Evolutionary conservation across 2,113 vertebrate species (phyloP), one percentile per base, ranked within the genome.

Genomic region (Cyprinodon tularosa): DNA sequence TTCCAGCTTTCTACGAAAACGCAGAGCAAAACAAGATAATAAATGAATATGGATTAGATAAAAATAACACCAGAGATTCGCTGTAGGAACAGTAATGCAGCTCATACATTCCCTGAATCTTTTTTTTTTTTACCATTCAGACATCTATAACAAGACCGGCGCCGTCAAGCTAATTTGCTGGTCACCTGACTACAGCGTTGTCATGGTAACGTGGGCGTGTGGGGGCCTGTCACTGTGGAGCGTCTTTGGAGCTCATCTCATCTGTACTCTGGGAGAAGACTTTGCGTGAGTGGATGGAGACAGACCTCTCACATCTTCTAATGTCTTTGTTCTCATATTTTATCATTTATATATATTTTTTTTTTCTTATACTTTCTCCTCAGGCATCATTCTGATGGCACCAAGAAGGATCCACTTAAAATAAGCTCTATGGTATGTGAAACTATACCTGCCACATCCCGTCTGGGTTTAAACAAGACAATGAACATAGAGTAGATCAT

Each of bases 141-240:
- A 99, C 93, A 96, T 97, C 81, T 99, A 97, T 91, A 99, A 99
- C 89, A 99, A 98, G 94, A 99, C 98, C 0, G 98, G 98, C 74
- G 93, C 97, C 7, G 98, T 99, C 87, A 98, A 96, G 86, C 82
- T 98, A 78, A 96, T 99, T 88, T 93, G 91, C 80, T 99, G 98
- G 98, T 98, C 97, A 78, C 98, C 98, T 74, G 98, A 99, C 93
- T 98, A 94, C 83, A 98, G 97, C 66, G 98, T 97, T 81, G 95
- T 93, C 81, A 97, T 97, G 94, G 97, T 99, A 84, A 99, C 97
- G 0, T 99, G 98, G 98, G 96, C 97, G 72, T 95, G 90, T 80
- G 98, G 98, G 20, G 97, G 98, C 69, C 93, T 99, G 22, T 99
- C 98, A 12, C 89, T 99, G 64, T 99, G 98, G 98, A 99, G 98